Evolutionary conservation across 2,888 invertebrate species (phyloP).

Genomic region (Hydraecia micacea): DNA sequence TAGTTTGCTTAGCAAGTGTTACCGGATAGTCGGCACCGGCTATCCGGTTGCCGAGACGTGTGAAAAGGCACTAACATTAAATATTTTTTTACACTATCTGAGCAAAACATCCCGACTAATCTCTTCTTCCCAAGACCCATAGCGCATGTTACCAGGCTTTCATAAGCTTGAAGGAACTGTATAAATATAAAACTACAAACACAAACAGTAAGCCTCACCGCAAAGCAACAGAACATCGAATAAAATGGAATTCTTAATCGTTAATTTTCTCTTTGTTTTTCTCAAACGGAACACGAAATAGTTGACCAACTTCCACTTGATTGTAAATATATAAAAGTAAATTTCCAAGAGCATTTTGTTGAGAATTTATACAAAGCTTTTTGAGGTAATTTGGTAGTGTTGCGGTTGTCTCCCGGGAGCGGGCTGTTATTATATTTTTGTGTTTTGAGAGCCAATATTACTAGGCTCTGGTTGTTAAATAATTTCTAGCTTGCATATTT

Average conservation of each 20-base stretch:
- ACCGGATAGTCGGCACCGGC: no score
- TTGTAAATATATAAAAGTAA: constrained; percentile 67
- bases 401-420: constrained; percentile 49
- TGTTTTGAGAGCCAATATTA: constrained; percentile 31
- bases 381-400: constrained; percentile 44
- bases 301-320: constrained; percentile 64
- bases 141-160: constrained; percentile 19
- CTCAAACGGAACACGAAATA: constrained; percentile 65
- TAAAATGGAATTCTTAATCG: constrained; percentile 57
- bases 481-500: constrained; percentile 19
- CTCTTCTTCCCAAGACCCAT: not conserved
- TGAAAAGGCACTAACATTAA: no score
- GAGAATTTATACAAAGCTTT: constrained; percentile 66
- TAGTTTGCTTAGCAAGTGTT: no score
- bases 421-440: constrained; percentile 45
- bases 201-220: constrained; percentile 34
- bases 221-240: constrained; percentile 44
- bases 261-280: constrained; percentile 64
- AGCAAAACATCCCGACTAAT: not conserved
- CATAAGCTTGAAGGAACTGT: constrained; percentile 23
- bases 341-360: constrained; percentile 62
- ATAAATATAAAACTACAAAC: constrained; percentile 40
- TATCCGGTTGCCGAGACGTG: no score
- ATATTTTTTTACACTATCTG: not conserved
- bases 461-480: constrained; percentile 16